These are phyloP conservation scores for Fragum fragum DNA, from an alignment of 2,888 invertebrate genomes.

Conservation along the genomic window DNA sequence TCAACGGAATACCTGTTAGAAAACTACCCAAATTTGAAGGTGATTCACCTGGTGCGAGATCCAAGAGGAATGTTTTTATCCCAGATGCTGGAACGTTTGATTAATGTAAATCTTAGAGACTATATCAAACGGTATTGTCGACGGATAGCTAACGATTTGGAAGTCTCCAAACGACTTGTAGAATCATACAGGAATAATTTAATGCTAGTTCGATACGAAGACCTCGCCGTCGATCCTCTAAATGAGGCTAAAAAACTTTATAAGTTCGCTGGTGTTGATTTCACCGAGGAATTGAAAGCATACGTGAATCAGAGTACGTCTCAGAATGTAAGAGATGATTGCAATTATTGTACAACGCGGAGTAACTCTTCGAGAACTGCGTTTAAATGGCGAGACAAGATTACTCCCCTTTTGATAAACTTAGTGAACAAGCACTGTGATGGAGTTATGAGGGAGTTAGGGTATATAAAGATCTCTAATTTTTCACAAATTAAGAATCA, in stretches of 20 bases:
- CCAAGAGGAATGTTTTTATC: slow-evolving; percentile 61
- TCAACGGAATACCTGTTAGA: slow-evolving; percentile 35
- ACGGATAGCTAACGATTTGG: slow-evolving; percentile 15
- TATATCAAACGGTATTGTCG: slow-evolving; percentile 9
- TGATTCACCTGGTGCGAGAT: slow-evolving; percentile 59
- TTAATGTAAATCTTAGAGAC: not conserved
- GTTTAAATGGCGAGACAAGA: slow-evolving; percentile 30
- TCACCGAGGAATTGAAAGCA: not conserved
- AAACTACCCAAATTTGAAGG: slow-evolving; percentile 51
- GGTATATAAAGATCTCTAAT: slow-evolving; percentile 10
- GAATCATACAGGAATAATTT: not conserved
- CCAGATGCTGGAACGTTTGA: not conserved
- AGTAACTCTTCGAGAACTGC: slow-evolving; percentile 36
- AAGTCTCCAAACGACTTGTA: slow-evolving; percentile 12
- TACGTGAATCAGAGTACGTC: slow-evolving; percentile 40
- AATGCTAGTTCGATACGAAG: slow-evolving; percentile 37
- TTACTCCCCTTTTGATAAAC: not conserved
- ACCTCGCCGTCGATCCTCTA: slow-evolving; percentile 27
- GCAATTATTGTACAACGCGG: slow-evolving; percentile 36
- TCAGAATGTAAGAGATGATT: slow-evolving; percentile 27
- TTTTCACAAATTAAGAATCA: not conserved
- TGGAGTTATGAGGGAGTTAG: not conserved
- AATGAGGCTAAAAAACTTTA: slow-evolving; percentile 18
- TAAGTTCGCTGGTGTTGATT: slow-evolving; percentile 12
- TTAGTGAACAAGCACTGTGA: slow-evolving; percentile 24